Base-by-base conservation (phyloP, 2,797 vertebrate genomes). In the Trachops cirrhosus region DNA sequence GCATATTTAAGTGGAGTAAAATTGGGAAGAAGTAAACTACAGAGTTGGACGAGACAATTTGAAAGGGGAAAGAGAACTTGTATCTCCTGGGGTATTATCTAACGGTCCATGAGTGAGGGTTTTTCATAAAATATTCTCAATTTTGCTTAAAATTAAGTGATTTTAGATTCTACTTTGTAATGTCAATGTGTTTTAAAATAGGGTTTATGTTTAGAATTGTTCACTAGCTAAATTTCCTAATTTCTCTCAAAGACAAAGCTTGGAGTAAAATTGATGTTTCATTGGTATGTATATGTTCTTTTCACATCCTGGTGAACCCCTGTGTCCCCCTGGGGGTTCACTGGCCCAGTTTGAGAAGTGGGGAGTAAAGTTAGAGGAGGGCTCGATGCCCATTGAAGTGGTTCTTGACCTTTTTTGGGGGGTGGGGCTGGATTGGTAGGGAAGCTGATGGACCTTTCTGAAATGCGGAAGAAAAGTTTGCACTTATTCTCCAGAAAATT, bases 401-500 rank as follows among this genome's bases (percentile, higher is more conserved):
- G 73, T 44, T 94, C 71, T 54, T 57, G 21, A 74, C 34, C 12
- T 64, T 84, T 41, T 78, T 54, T 21, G 29, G 34, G 11, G 59
- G 10, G 15, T 54, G 12, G 18, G 19, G 39, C 2, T 41, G 4
- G 21, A 37, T 50, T 19, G 14, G 2, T 41, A 48, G 16, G 14
- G 41, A 19, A 29, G n/a, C 59, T 86, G 74, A 93, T 77, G n/a
- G 26, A 70, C 44, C 39, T 78, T 59, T 91, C 16, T 26, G 71
- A 79, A 95, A 79, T 50, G 21, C 37, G 50, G n/a, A 94, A 96
- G 77, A 80, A 90, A 85, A 62, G 57, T 86, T 95, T 26, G 26
- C 6, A 41, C 6, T 5, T 94, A 19, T 64, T 94, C 24, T 6
- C 29, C n/a, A 34, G 82, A 44, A 70, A 34, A 78, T 57, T 50